A percentile compares a stretch with the other conserved stretches of the same genome.
These are phyloP conservation scores for Sycophaga agraensis DNA, from an alignment of 1,140 invertebrate species.

Conservation along the genomic window DNA sequence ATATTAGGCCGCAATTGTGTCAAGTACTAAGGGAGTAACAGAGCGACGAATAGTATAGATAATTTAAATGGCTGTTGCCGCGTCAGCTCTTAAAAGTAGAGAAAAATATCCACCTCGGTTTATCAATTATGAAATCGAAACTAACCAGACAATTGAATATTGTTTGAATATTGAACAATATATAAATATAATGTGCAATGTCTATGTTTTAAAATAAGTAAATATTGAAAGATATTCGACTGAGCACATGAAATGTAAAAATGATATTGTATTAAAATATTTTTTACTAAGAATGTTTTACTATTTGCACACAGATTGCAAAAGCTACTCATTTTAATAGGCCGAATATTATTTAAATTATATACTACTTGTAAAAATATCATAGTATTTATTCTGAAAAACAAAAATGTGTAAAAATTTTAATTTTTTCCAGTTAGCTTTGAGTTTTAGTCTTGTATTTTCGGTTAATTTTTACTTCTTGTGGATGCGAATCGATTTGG, in stretches of 20 bases:
- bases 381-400: slow-evolving; percentile 3
- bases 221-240: neutral
- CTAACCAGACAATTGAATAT: neutral
- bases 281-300: neutral
- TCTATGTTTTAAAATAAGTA: slow-evolving; percentile 1
- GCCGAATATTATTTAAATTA: too few species aligned
- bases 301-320: too few species aligned
- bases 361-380: neutral
- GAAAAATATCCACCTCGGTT: neutral
- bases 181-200: slow-evolving; percentile 1
- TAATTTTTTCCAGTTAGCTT: slow-evolving; percentile 10
- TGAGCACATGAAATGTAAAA: neutral
- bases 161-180: neutral
- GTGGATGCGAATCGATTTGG: neutral
- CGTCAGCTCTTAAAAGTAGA: too few species aligned
- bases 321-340: too few species aligned
- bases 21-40: too few species aligned
- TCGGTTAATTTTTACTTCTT: neutral
- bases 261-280: neutral
- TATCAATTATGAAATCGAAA: neutral
- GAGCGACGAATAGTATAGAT: too few species aligned
- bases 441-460: neutral
- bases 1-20: too few species aligned
- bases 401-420: neutral
- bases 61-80: too few species aligned